Conservation (phyloP, 2,797 vertebrate genomes). For the Limosa lapponica region DNA sequence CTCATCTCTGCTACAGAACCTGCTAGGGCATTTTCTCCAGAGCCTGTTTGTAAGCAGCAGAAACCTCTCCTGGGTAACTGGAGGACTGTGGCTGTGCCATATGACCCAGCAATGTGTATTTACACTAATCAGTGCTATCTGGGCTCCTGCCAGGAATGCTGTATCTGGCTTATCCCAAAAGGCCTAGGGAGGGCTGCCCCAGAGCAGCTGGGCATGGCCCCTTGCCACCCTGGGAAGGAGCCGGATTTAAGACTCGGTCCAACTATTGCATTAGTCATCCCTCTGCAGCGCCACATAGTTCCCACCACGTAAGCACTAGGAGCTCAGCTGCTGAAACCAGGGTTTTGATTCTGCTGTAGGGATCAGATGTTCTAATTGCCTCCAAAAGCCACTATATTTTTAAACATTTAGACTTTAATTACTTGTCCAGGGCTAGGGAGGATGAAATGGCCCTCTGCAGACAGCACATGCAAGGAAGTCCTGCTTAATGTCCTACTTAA, state of each 20-base stretch:
- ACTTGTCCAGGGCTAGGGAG: neutral
- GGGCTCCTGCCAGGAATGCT: neutral
- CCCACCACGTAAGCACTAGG: neutral
- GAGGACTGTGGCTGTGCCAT: neutral
- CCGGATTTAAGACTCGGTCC: neutral
- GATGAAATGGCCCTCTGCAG: neutral
- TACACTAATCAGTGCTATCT: neutral
- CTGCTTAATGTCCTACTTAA: neutral
- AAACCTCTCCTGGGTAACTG: neutral
- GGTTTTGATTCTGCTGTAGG: neutral
- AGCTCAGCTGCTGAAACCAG: neutral
- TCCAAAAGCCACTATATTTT: neutral
- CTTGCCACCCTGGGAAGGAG: neutral
- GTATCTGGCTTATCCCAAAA: neutral
- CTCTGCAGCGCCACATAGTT: rapidly evolving
- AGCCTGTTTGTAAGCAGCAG: neutral
- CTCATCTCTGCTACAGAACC: neutral
- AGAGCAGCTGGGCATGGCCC: neutral
- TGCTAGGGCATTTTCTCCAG: neutral
- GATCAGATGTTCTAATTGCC: neutral
- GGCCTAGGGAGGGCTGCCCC: neutral
- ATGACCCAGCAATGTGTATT: neutral
- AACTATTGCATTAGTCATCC: neutral
- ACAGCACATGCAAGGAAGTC: neutral
- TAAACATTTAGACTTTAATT: neutral